Percentiles rank a stretch among this genome's conserved stretches.
These are phyloP conservation scores for Clinocottus analis DNA, from an alignment of 2,113 vertebrate genomes.

Conservation along the genomic window DNA sequence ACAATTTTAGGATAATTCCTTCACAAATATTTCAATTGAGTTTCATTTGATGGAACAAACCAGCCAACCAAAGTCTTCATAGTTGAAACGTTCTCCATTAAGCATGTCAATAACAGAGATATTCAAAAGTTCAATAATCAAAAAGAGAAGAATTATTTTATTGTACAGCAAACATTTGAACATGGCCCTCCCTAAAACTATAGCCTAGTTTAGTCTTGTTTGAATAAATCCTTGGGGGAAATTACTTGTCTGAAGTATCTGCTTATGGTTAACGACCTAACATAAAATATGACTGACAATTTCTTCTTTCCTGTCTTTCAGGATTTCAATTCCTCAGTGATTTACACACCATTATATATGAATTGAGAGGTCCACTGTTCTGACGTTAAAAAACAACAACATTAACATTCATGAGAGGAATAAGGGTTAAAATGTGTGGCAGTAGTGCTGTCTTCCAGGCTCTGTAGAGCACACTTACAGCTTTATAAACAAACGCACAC, in stretches of 20 bases:
- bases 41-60: neutral
- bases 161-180: neutral
- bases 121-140: neutral
- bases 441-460: slow-evolving; percentile 13
- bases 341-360: slow-evolving; percentile 3
- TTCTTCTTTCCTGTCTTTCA: neutral
- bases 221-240: neutral
- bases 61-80: neutral
- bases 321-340: neutral
- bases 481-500: slow-evolving; percentile 4
- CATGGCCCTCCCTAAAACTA: neutral
- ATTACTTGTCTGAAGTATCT: neutral
- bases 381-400: neutral
- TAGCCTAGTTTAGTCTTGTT: neutral
- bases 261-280: neutral
- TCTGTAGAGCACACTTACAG: slow-evolving; percentile 41
- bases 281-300: neutral
- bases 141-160: neutral
- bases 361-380: neutral
- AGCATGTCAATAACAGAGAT: neutral
- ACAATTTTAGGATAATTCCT: neutral
- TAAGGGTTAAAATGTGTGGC: slow-evolving; percentile 9
- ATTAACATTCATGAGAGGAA: neutral
- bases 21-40: neutral
- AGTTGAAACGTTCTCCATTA: neutral